Percentiles rank a stretch among this genome's conserved stretches.
These are phyloP conservation scores for Periphyllus acericola DNA, from an alignment of 2,888 invertebrate species.

Conservation along the genomic window DNA sequence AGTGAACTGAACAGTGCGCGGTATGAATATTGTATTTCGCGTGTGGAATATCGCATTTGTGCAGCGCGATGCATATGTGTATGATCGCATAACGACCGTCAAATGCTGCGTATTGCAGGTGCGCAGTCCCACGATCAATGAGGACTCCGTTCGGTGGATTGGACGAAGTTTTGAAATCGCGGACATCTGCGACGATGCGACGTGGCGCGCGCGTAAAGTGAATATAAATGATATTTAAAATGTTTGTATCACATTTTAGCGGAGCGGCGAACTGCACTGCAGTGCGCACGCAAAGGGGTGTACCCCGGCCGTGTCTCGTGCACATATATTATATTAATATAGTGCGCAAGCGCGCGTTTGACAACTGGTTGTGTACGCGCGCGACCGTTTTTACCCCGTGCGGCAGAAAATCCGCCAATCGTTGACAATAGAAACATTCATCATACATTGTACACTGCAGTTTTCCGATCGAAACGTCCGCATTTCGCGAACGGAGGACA, in stretches of 20 bases:
- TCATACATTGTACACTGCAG: neutral
- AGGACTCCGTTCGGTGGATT: too few relatives aligned
- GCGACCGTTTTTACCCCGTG: neutral
- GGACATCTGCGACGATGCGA: neutral
- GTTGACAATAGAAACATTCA: constrained; percentile 59
- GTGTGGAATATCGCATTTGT: too few relatives aligned
- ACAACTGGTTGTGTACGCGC: constrained; percentile 5
- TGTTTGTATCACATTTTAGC: neutral
- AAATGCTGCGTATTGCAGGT: too few relatives aligned
- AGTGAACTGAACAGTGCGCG: too few relatives aligned
- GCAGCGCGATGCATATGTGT: too few relatives aligned
- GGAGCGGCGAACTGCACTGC: too few relatives aligned
- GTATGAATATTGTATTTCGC: too few relatives aligned
- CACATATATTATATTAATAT: neutral
- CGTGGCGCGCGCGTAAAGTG: neutral
- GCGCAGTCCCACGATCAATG: too few relatives aligned
- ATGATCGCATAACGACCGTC: too few relatives aligned
- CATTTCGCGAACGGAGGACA: neutral
- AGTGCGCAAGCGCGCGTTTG: neutral
- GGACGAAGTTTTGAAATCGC: neutral
- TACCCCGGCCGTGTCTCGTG: neutral
- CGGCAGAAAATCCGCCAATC: constrained; percentile 39
- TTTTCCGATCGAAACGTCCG: constrained; percentile 19
- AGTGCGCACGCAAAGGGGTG: too few relatives aligned
- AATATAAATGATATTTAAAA: neutral